Percentiles rank a stretch among this genome's conserved stretches.
phyloP scores from a whole-genome alignment of 2,888 invertebrate genomes.

The Caenorhabditis imperialis region DNA sequence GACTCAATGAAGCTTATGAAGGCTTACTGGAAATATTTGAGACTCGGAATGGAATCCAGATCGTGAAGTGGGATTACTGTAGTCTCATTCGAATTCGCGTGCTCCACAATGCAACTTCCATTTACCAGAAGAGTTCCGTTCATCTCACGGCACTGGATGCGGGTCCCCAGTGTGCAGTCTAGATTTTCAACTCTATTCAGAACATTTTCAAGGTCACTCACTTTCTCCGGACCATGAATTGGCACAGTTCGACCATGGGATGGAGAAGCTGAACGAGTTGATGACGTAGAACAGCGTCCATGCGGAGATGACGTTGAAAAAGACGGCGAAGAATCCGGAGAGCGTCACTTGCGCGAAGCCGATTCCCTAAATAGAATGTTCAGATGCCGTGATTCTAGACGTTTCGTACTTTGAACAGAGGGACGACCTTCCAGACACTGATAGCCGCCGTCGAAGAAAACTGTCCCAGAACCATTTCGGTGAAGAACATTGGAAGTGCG shows the following conservation, averaged over 20 bases:
- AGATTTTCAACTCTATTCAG: no score
- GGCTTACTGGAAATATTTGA: constrained; percentile 80
- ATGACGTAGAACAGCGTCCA: constrained; percentile 81
- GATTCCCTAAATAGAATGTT: constrained; percentile 78
- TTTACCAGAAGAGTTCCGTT: constrained; percentile 76
- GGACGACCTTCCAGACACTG: constrained; percentile 87
- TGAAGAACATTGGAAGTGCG: constrained; percentile 87
- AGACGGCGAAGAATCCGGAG: constrained; percentile 80
- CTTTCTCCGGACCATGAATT: constrained; percentile 87
- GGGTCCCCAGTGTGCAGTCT: constrained; percentile 74
- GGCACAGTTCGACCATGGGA: constrained; percentile 91
- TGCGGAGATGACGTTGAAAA: constrained; percentile 81
- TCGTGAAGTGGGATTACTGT: constrained; percentile 51
- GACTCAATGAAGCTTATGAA: neutral
- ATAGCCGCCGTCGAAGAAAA: constrained; percentile 84
- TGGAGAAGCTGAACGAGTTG: constrained; percentile 87
- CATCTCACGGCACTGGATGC: constrained; percentile 65
- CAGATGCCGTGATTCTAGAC: no score
- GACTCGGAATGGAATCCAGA: constrained; percentile 79
- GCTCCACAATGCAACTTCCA: constrained; percentile 69
- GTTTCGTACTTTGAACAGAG: constrained; percentile 83
- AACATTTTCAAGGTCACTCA: constrained; percentile 32
- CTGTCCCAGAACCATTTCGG: constrained; percentile 87
- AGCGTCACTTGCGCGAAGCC: constrained; percentile 82
- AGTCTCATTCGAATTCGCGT: constrained; percentile 36